These are phyloP conservation scores for Crotalus viridis DNA, from an alignment of 2,113 vertebrate genomes.

Conservation along the genomic window DNA sequence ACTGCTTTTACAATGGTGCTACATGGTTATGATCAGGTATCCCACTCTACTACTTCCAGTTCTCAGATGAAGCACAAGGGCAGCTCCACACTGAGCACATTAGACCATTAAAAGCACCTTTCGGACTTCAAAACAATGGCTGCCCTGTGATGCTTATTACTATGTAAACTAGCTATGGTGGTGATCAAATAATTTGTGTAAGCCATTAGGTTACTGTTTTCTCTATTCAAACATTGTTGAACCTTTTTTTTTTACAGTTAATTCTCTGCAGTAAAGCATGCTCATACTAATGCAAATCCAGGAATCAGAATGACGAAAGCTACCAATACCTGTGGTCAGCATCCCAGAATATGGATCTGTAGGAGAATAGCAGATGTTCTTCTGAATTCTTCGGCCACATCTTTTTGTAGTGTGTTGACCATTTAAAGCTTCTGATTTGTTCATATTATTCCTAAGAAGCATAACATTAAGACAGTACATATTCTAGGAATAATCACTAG, in stretches of 20 bases:
- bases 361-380: conserved; percentile 77
- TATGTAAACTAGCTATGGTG: neutral
- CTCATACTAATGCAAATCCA: neutral
- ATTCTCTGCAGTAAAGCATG: neutral
- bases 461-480: accelerated
- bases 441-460: conserved; percentile 71
- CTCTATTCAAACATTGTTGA: neutral
- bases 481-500: neutral
- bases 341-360: conserved; percentile 77
- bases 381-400: conserved; percentile 80
- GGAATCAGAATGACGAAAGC: neutral
- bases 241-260: neutral
- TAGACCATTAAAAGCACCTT: neutral
- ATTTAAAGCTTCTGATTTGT: conserved; percentile 59
- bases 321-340: conserved; percentile 77
- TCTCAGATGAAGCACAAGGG: neutral
- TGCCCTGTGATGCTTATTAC: neutral
- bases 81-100: neutral
- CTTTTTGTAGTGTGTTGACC: conserved; percentile 63
- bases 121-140: neutral
- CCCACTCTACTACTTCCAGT: neutral
- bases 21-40: neutral
- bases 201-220: neutral
- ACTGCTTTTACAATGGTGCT: neutral
- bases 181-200: neutral